Base-by-base conservation (phyloP, 2,888 invertebrate species). In the Ophonus ardosiacus region DNA sequence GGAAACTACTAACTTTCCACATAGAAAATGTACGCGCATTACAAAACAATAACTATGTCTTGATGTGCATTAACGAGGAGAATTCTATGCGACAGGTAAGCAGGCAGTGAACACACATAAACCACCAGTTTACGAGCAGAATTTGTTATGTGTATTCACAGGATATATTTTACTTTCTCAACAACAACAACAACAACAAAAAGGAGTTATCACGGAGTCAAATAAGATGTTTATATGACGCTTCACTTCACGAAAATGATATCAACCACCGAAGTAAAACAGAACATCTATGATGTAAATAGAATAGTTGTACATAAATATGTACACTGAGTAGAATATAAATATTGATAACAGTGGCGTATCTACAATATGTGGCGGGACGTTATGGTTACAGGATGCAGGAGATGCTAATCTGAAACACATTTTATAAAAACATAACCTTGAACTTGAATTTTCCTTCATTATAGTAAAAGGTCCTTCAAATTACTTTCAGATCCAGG, bases 31-130 rank as follows among this genome's bases (percentile, higher is more conserved):
- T 63, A 10, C 13, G 24, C 24, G 21, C 63, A 24, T 63, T 63
- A 63, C 63, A 63, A 63, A 63, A 63, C 63, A 63, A 63, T 63
- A 63, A 63, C 10, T 21, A 21, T 24, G 21, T 24, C 63, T 21
- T 24, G 21, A 63, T 63, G 63, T 10, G 63, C 63, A 63, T 63
- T 63, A 63, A 63, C 63, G 21, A 63, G 24, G 8, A 24, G 63
- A 63, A 63, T 24, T 63, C 24, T 8, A 13, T 13, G 18, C 63
- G 24, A 63, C 63, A 63, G 63, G 63, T 63, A 63, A 63, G 43
- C 63, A 31, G 63, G 63, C 24, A 21, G 63, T 24, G 24, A 21
- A 21, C 21, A 51, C 43, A 51, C 63, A 63, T 63, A 63, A 63
- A 21, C 63, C 21, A 61, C 21, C 21, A 24, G 63, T 63, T 63